Base-by-base conservation (phyloP, 2,113 vertebrate genomes). In the Rhinogobius similis region DNA sequence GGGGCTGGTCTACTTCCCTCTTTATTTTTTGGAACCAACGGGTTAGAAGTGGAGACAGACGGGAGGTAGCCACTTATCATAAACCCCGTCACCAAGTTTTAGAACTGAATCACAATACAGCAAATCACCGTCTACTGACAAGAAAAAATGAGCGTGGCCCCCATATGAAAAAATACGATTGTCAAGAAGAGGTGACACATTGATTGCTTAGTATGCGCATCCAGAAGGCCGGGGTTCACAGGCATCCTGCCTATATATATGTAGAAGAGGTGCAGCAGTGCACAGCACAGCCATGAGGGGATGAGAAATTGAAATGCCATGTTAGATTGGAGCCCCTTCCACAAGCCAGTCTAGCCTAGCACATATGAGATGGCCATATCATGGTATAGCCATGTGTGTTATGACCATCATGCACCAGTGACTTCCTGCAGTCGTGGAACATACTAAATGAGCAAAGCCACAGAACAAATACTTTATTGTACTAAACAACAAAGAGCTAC, bases 91-190 rank as follows among this genome's bases (percentile, higher is more conserved):
- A 90, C 86, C 82, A 87, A 89, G 88, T 91, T 92, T 93, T 93
- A 86, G 88, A 89, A 88, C 88, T 87, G 90, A 92, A 93, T 93
- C 91, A 93, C 92, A 93, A 93, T 93, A 93, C 86, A 89, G 89
- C 91, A 93, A 94, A 94, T 93, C 93, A 93, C 91, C 88, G 92
- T 93, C 89, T 91, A 88, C 91, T 93, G 92, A 93, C 93, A 93
- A 92, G 91, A 92, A 93, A 92, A 94, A 93, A 93, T 93, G 92
- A 92, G 87, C 77, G 68, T 68, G 76, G 84, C 82, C 84, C 76
- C 75, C 74, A 76, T 87, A 89, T 89, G 82, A 82, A 88, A 85
- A 88, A 88, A 91, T 87, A 90, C 83, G 90, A 90, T 86, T 92
- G 92, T 92, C 90, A 92, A 85, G 87, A 86, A 85, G 90, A 92